phyloP scores from a whole-genome alignment of 1,140 invertebrate genomes.

The Paramacrobiotus metropolitanus region DNA sequence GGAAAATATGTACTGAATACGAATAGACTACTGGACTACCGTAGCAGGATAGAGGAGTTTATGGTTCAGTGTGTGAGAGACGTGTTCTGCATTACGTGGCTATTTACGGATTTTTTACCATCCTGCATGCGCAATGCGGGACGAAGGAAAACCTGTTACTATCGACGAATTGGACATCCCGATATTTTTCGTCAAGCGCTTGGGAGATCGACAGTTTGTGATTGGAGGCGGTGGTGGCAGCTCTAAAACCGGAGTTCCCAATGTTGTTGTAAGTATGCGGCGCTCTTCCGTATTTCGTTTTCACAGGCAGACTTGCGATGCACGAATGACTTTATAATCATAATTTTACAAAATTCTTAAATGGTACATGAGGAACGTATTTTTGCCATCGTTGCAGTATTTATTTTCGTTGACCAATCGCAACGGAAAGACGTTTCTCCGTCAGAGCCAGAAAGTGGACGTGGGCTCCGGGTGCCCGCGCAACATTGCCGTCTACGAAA shows the following conservation, averaged over 20 bases:
- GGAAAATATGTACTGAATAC: no score
- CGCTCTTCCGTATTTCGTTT: no score
- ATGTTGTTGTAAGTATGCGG: conserved; percentile 21
- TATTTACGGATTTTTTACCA: no score
- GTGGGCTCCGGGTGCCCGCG: neutral
- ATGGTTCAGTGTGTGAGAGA: no score
- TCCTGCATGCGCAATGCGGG: no score
- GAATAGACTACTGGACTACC: no score
- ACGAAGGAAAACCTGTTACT: neutral
- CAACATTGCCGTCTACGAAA: neutral
- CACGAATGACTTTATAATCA: no score
- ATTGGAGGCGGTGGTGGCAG: conserved; percentile 21
- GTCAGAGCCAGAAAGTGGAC: neutral
- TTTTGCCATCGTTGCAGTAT: neutral
- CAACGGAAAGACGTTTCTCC: neutral
- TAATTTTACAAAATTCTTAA: conserved; percentile 1
- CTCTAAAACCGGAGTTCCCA: conserved; percentile 20
- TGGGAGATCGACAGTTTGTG: conserved; percentile 20
- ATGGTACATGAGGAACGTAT: neutral
- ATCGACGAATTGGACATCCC: conserved; percentile 13
- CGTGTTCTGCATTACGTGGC: no score
- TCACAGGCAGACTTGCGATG: no score
- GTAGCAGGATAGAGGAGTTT: no score
- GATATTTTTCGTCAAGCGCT: conserved; percentile 16
- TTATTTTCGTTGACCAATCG: neutral